Percentiles rank a stretch among this genome's conserved stretches.
phyloP scores from a whole-genome alignment of 2,113 vertebrate genomes.

The Lethenteron camtschaticum region DNA sequence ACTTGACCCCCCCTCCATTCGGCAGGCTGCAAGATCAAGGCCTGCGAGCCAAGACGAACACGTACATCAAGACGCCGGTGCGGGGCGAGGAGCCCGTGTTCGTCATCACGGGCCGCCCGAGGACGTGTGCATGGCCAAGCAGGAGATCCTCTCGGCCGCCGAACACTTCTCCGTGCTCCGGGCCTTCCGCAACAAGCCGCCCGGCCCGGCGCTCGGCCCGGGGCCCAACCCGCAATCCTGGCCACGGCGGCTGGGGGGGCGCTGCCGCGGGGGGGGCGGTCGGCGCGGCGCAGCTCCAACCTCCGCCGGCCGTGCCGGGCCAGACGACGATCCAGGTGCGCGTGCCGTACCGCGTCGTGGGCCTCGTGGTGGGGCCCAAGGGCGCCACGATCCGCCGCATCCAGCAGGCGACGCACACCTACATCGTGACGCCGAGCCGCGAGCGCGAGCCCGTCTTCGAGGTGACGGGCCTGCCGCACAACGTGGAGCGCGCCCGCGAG shows the following conservation, averaged over 20 bases:
- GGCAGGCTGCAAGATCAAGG: constrained; percentile 91
- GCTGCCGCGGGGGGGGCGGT: constrained; percentile 19
- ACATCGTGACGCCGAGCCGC: constrained; percentile 77
- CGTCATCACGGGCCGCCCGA: constrained; percentile 76
- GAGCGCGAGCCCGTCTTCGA: constrained; percentile 91
- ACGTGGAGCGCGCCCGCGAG: constrained; percentile 69
- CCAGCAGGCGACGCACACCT: constrained; percentile 90
- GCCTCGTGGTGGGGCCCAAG: constrained; percentile 80
- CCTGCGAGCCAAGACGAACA: constrained; percentile 93
- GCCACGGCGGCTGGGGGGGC: no score
- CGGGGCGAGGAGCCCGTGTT: constrained; percentile 75
- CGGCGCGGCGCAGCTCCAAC: constrained; percentile 30
- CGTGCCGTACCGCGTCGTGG: constrained; percentile 81
- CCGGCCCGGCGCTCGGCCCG: no score
- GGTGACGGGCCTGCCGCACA: constrained; percentile 89
- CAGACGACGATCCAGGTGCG: constrained; percentile 93
- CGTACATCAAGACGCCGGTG: constrained; percentile 90
- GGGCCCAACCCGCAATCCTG: no score
- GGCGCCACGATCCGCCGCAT: constrained; percentile 95
- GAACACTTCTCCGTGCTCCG: constrained; percentile 95
- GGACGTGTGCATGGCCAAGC: constrained; percentile 84
- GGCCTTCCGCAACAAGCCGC: constrained; percentile 51
- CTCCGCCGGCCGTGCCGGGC: constrained; percentile 69
- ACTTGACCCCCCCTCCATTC: background rate
- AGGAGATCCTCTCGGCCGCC: constrained; percentile 71